phyloP scores from a whole-genome alignment of 1,140 invertebrate genomes.

The Brachionus angularis region DNA sequence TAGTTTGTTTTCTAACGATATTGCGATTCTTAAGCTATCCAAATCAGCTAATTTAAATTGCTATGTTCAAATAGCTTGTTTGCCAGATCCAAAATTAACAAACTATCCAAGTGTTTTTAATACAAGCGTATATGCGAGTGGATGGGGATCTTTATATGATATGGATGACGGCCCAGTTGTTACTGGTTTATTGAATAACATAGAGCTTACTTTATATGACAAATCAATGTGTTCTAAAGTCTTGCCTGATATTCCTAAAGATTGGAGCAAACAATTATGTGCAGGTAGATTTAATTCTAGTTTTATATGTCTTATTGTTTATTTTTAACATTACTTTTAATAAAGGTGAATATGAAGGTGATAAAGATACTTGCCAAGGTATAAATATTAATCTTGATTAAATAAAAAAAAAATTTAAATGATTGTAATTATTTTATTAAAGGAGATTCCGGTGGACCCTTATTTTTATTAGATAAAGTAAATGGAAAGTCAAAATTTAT shows the following conservation, averaged over 20 bases:
- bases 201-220: conserved; percentile 16
- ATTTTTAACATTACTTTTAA: too few relatives aligned
- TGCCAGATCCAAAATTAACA: neutral
- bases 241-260: neutral
- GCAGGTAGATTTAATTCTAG: too few relatives aligned
- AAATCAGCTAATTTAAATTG: neutral
- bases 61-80: conserved; percentile 14
- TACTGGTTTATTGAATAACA: neutral
- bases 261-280: conserved; percentile 6
- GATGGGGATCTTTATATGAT: conserved; percentile 1
- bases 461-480: too few relatives aligned
- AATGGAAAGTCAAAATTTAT: too few relatives aligned
- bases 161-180: neutral
- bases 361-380: too few relatives aligned
- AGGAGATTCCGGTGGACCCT: too few relatives aligned
- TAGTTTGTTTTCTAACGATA: neutral
- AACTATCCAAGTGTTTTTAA: neutral
- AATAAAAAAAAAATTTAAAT: too few relatives aligned
- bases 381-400: too few relatives aligned
- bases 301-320: too few relatives aligned
- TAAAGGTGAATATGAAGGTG: too few relatives aligned
- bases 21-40: neutral
- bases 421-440: too few relatives aligned
- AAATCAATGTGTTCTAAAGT: neutral
- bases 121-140: neutral